Evolutionary conservation across 2,113 vertebrate genomes (phyloP).

Genomic region (Dermatemys mawii): DNA sequence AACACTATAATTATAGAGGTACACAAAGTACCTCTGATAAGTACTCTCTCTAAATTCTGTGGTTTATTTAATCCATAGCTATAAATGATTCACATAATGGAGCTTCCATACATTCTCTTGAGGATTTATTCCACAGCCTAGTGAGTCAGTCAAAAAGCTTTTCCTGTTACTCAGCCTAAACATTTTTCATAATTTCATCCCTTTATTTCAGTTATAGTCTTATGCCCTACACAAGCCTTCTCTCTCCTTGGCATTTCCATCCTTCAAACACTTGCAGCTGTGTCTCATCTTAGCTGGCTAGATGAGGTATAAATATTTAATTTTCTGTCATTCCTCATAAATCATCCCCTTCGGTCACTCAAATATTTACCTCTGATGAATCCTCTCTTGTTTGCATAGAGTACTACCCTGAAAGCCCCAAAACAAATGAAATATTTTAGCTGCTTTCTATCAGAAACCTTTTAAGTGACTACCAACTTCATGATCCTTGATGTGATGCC

Average conservation of each 20-base stretch:
- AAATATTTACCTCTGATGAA: rapidly evolving
- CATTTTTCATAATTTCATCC: not conserved
- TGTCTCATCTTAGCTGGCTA: not conserved
- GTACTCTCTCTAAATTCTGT: not conserved
- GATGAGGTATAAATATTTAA: not conserved
- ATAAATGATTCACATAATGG: not conserved
- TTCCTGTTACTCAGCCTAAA: not conserved
- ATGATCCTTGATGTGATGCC: not conserved
- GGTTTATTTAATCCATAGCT: not conserved
- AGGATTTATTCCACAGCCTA: not conserved
- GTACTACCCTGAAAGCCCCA: not conserved
- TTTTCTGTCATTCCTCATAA: not conserved
- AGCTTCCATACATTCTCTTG: not conserved
- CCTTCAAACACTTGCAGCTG: not conserved
- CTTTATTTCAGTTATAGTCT: not conserved
- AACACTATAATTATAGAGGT: not conserved
- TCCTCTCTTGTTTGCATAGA: not conserved
- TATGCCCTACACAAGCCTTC: not conserved
- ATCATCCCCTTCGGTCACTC: not conserved
- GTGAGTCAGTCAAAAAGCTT: not conserved
- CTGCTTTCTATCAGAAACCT: not conserved
- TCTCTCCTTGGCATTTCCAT: not conserved
- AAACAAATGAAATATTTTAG: not conserved
- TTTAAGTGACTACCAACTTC: not conserved
- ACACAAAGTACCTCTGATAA: not conserved